Evolutionary conservation across 1,140 invertebrate genomes (phyloP), one percentile per base, ranked within the genome.

Genomic region (Megalopta genalis): DNA sequence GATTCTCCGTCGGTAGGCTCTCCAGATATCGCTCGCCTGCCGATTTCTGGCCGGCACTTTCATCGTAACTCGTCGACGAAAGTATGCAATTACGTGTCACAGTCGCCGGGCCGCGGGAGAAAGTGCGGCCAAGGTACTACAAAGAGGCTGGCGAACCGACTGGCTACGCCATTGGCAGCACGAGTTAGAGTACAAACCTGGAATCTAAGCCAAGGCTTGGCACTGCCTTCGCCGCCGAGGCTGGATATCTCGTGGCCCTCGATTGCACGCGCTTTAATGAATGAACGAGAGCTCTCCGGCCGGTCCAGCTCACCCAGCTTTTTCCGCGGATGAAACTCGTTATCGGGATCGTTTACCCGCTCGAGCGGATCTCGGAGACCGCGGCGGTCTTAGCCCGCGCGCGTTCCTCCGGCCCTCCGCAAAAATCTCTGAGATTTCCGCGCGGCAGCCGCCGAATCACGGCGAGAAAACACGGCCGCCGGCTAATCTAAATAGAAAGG

Each of bases 181-280:
- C 66, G 66, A 63, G 60, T 70, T 72, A 49, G 76, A 60, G 65
- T 76, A 74, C 74, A 84, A 87, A 84, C 27, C 42, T 77, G 87
- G 86, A 86, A 88, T 89, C 87, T 86, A 83, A 88, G 87, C 81
- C 87, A 86, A 87, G 87, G 87, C 81, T 87, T 67, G 71, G 25
- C 64, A 73, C 57, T 46, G 42, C 42, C 42, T 46, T 46, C 73
- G 57, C 63, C 46, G 52, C 27, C 79, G 57, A 7, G 54, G 21
- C 54, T 57, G 18, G 49, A 52, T 18, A 52, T 52, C 49, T 52
- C 49, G 49, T 52, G 49, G 49, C 16, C 49, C 49, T 16, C 14
- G 49, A 52, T 52, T 16, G 49, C 49, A 60, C 76, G 46, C 62
- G 69, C 23, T 5, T 54, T 74, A 73, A 59, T 79, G 71, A 75